A percentile compares a stretch with the other conserved stretches of the same genome.
These are phyloP conservation scores for Rhinoptilus africanus DNA, from an alignment of 2,113 vertebrate species.

Conservation along the genomic window DNA sequence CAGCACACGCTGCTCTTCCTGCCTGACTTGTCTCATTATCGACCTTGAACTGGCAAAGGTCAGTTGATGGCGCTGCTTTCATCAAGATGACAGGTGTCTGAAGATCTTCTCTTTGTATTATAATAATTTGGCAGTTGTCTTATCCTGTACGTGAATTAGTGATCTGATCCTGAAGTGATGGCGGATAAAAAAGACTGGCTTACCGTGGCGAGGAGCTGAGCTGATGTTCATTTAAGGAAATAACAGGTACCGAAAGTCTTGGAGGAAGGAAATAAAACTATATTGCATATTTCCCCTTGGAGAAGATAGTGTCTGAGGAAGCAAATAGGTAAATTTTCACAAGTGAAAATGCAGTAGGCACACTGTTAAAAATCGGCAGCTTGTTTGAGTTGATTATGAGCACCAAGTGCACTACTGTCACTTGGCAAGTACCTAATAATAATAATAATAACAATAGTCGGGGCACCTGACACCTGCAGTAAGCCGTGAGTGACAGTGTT, in stretches of 20 bases:
- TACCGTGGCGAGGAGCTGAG: background rate
- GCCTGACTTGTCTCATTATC: constrained; percentile 84
- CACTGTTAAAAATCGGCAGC: constrained; percentile 49
- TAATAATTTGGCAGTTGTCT: constrained; percentile 82
- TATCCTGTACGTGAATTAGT: constrained; percentile 75
- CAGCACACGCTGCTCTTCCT: constrained; percentile 70
- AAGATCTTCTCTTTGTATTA: constrained; percentile 72
- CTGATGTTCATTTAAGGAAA: background rate
- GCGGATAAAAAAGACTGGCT: constrained; percentile 49
- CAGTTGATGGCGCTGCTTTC: constrained; percentile 74
- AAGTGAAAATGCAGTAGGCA: background rate
- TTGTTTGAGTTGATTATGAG: constrained; percentile 50
- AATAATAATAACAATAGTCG: constrained; percentile 29
- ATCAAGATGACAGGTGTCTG: constrained; percentile 81
- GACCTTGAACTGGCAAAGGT: constrained; percentile 84
- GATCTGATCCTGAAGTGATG: constrained; percentile 70
- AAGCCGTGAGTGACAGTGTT: constrained; percentile 41
- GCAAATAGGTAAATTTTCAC: constrained; percentile 36
- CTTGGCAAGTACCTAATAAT: constrained; percentile 14
- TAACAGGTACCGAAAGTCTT: background rate
- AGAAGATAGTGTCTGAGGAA: background rate
- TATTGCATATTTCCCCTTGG: background rate
- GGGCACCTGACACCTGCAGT: constrained; percentile 48
- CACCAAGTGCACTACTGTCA: constrained; percentile 3
- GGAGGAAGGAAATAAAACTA: constrained; percentile 10